Conservation (phyloP, 2,797 vertebrate species). For the Manis javanica region DNA sequence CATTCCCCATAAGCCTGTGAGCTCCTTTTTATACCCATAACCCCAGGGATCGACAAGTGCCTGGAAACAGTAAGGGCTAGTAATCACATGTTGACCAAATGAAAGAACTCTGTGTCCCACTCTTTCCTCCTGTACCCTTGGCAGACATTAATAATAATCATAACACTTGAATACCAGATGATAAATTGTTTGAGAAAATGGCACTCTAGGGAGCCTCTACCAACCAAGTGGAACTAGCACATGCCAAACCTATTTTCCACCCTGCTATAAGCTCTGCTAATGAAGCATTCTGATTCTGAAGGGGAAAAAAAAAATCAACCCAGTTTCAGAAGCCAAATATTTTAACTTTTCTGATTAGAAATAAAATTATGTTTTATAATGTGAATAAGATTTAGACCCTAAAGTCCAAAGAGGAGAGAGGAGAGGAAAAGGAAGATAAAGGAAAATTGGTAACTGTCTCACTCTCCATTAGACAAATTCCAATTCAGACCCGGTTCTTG, state of each 20-base stretch:
- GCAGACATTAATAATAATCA: not conserved
- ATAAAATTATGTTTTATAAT: conserved; percentile 11
- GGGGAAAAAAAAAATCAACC: not conserved
- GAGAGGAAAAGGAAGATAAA: not conserved
- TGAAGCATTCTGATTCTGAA: not conserved
- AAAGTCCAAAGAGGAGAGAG: not conserved
- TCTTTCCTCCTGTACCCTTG: not conserved
- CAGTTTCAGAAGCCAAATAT: not conserved
- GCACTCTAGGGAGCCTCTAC: not conserved
- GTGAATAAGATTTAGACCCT: not conserved
- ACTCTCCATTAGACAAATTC: not conserved
- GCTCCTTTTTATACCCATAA: not conserved
- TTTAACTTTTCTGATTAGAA: conserved; percentile 31
- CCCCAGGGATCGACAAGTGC: not conserved
- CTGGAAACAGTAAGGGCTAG: not conserved
- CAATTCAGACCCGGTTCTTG: not conserved
- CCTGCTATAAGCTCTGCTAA: not conserved
- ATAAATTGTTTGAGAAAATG: not conserved
- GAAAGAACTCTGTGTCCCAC: not conserved
- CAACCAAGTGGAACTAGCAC: not conserved
- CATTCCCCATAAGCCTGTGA: not conserved
- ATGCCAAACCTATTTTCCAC: not conserved
- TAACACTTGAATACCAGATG: not conserved
- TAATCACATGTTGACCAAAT: not conserved
- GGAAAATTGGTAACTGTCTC: not conserved